Evolutionary conservation across 2,888 invertebrate genomes (phyloP).

Genomic region (Alitta virens): DNA sequence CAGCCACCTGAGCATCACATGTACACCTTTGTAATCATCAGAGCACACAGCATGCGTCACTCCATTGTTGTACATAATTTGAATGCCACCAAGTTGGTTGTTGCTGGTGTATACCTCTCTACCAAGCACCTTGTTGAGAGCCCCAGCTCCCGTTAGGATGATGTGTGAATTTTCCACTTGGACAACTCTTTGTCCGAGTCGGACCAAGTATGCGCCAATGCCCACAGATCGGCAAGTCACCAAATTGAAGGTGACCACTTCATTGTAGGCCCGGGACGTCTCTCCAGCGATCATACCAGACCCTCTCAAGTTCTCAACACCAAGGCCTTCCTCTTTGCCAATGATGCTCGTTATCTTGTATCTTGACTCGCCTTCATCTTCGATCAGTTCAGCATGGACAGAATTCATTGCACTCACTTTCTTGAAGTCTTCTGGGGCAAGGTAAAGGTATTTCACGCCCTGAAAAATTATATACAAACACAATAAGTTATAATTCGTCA

Average conservation of each 20-base stretch:
- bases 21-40: conserved; percentile 82
- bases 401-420: conserved; percentile 76
- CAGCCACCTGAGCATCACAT: conserved; percentile 84
- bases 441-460: conserved; percentile 85
- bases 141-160: conserved; percentile 93
- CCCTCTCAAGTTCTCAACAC: conserved; percentile 86
- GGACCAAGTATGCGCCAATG: conserved; percentile 93
- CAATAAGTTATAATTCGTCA: no score
- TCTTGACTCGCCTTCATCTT: conserved; percentile 87
- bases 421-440: conserved; percentile 88
- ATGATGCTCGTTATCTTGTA: conserved; percentile 94
- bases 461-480: conserved; percentile 20
- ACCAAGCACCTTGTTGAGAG: conserved; percentile 92
- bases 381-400: conserved; percentile 84
- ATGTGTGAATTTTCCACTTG: conserved; percentile 95
- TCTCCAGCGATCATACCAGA: conserved; percentile 98
- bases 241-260: conserved; percentile 93
- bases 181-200: conserved; percentile 84
- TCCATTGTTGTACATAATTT: conserved; percentile 99
- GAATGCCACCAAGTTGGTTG: conserved; percentile 92
- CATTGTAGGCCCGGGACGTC: conserved; percentile 88
- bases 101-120: conserved; percentile 98
- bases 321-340: conserved; percentile 90
- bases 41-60: conserved; percentile 89
- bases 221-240: conserved; percentile 95